Evolutionary conservation across 1,140 invertebrate species (phyloP).

Genomic region (Cephus cinctus): DNA sequence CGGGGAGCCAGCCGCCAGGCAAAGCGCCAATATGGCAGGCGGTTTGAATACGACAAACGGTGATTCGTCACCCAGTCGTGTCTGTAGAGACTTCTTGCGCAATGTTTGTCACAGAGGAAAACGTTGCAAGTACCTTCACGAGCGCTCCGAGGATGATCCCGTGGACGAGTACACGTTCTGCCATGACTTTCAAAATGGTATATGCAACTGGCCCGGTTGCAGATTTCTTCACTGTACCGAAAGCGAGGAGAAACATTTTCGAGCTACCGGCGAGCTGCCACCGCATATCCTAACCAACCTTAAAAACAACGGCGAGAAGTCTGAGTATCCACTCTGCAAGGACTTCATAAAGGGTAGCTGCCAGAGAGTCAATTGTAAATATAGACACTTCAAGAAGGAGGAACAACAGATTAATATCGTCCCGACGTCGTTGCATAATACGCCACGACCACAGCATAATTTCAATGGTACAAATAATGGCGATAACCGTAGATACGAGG

Average conservation of each 20-base stretch:
- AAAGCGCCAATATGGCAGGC: constrained; percentile 27
- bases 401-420: constrained; percentile 44
- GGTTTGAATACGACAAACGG: constrained; percentile 29
- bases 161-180: constrained; percentile 67
- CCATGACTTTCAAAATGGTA: constrained; percentile 80
- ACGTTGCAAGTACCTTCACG: constrained; percentile 74
- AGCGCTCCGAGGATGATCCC: constrained; percentile 52
- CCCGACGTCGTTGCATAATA: constrained; percentile 51
- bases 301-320: constrained; percentile 49
- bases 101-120: constrained; percentile 74
- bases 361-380: constrained; percentile 55
- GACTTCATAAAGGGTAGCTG: constrained; percentile 77
- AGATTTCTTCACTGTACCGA: constrained; percentile 78
- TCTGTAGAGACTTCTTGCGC: constrained; percentile 64
- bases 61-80: constrained; percentile 34
- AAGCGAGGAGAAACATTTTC: constrained; percentile 76
- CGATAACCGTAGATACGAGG: constrained; percentile 44
- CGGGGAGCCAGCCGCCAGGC: constrained; percentile 6
- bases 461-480: constrained; percentile 44
- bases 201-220: constrained; percentile 63
- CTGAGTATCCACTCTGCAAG: constrained; percentile 69
- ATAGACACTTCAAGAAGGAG: constrained; percentile 43
- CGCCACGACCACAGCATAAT: constrained; percentile 54
- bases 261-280: constrained; percentile 67
- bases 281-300: constrained; percentile 57